phyloP scores from a whole-genome alignment of 1,140 invertebrate species.

The Euwallacea similis region DNA sequence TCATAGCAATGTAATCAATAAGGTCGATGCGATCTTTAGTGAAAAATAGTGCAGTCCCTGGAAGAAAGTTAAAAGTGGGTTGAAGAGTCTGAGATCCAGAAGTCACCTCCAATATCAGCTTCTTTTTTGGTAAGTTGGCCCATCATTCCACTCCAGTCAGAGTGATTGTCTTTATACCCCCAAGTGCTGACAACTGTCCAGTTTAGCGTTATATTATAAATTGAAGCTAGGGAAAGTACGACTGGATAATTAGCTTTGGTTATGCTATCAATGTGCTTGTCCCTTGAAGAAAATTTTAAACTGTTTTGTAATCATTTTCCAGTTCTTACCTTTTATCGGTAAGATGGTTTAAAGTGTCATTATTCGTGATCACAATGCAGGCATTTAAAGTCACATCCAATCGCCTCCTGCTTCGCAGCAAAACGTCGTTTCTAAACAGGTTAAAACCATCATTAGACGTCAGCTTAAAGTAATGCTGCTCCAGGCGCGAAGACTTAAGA shows the following conservation, averaged over 20 bases:
- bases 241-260: constrained; percentile 66
- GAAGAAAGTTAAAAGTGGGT: not conserved
- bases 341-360: constrained; percentile 62
- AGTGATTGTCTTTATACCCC: constrained; percentile 56
- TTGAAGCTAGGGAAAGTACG: constrained; percentile 58
- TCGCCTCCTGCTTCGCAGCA: constrained; percentile 50
- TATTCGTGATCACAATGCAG: constrained; percentile 61
- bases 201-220: constrained; percentile 61
- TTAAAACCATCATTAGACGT: too few relatives aligned
- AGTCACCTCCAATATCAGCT: constrained; percentile 64
- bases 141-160: constrained; percentile 66
- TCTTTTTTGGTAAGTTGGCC: constrained; percentile 61
- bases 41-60: constrained; percentile 64
- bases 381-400: constrained; percentile 54
- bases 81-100: not conserved
- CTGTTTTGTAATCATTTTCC: not conserved
- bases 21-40: constrained; percentile 60
- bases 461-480: too few relatives aligned
- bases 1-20: constrained; percentile 64
- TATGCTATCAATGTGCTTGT: constrained; percentile 63
- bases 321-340: constrained; percentile 59
- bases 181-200: constrained; percentile 59
- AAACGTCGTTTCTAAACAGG: too few relatives aligned
- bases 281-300: constrained; percentile 45
- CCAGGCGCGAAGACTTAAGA: too few relatives aligned